Conservation (phyloP, 2,888 invertebrate species). For the Pammene aurita region DNA sequence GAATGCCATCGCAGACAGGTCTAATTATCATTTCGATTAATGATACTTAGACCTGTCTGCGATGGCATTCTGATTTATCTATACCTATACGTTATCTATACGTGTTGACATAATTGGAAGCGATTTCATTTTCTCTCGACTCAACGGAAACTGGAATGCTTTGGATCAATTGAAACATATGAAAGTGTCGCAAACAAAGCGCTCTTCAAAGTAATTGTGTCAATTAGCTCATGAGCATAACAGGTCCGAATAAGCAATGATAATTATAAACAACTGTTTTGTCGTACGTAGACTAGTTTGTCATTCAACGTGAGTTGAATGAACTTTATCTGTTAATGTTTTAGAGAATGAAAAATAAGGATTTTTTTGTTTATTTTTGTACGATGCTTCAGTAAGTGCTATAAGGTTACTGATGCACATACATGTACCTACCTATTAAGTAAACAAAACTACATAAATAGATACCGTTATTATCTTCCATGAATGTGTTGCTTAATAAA, state of each 20-base stretch:
- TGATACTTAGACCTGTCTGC: too few relatives aligned
- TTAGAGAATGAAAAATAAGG: slow-evolving; percentile 4
- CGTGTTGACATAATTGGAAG: too few relatives aligned
- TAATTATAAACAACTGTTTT: slow-evolving; percentile 24
- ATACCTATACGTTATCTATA: too few relatives aligned
- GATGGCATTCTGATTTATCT: too few relatives aligned
- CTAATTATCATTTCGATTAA: too few relatives aligned
- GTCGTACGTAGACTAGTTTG: slow-evolving; percentile 10
- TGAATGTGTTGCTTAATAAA: too few relatives aligned
- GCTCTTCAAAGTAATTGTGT: slow-evolving; percentile 52
- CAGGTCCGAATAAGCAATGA: slow-evolving; percentile 53
- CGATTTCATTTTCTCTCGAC: slow-evolving; percentile 6
- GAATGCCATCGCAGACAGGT: too few relatives aligned
- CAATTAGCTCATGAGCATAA: slow-evolving; percentile 54
- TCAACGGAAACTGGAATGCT: slow-evolving; percentile 14
- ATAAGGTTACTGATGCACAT: not conserved
- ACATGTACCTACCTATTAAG: too few relatives aligned
- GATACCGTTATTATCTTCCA: too few relatives aligned
- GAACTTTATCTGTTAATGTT: slow-evolving; percentile 28
- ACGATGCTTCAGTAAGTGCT: not conserved
- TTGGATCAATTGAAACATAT: not conserved
- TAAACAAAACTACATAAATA: too few relatives aligned
- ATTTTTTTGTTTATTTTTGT: not conserved
- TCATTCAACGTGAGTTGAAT: slow-evolving; percentile 9
- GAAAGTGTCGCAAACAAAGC: slow-evolving; percentile 27